A percentile compares a stretch with the other conserved stretches of the same genome.
Evolutionary conservation across 2,888 invertebrate genomes (phyloP).

Genomic region (Marasmarcha lunaedactyla): DNA sequence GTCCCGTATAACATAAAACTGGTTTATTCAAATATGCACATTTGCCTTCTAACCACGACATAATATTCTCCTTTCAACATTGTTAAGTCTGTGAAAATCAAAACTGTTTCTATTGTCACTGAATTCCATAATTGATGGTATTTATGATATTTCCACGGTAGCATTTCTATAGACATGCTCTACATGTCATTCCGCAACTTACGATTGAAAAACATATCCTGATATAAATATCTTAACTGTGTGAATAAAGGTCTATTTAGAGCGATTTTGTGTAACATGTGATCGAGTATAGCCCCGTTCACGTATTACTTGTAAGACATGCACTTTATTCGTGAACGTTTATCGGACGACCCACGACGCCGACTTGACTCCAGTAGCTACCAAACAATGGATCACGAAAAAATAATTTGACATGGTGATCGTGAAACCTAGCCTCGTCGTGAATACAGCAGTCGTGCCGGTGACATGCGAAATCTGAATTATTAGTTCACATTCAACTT

Average conservation of each 20-base stretch:
- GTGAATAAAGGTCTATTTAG: too few species aligned
- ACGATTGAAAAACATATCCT: neutral
- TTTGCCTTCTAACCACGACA: too few species aligned
- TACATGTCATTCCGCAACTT: neutral
- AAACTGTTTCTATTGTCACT: constrained; percentile 30
- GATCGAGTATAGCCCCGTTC: constrained; percentile 4
- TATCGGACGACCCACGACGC: neutral
- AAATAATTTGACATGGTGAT: constrained; percentile 62
- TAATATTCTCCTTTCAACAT: constrained; percentile 16
- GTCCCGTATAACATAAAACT: too few species aligned
- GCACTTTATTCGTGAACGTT: too few species aligned
- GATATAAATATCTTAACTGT: neutral
- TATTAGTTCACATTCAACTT: neutral
- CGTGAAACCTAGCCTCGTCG: constrained; percentile 48
- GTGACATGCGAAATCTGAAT: constrained; percentile 6
- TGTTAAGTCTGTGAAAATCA: constrained; percentile 23
- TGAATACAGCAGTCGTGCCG: constrained; percentile 48
- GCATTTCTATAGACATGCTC: too few species aligned
- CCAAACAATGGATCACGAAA: constrained; percentile 70
- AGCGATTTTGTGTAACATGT: constrained; percentile 3
- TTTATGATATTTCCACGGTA: too few species aligned
- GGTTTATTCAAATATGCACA: too few species aligned
- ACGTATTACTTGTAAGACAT: constrained; percentile 17
- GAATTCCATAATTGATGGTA: constrained; percentile 19
- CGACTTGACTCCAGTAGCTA: constrained; percentile 28